Base-by-base conservation (phyloP, 2,797 vertebrate genomes). In the Lateolabrax maculatus region DNA sequence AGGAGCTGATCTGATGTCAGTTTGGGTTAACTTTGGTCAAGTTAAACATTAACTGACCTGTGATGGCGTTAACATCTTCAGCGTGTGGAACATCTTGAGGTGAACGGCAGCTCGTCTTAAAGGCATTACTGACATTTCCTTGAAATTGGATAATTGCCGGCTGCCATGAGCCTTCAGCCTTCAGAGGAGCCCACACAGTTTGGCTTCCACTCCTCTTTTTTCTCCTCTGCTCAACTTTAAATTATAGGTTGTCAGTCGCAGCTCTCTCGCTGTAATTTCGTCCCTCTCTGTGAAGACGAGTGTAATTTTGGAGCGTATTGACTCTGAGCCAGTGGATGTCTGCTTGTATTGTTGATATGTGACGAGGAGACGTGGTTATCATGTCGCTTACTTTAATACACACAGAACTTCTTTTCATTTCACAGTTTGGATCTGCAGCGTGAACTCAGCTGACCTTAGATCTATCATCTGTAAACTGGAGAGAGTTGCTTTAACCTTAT, bases 211-310 rank as follows among this genome's bases (percentile, higher is more conserved):
- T 83, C 56, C 11, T 79, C 84, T 76, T 88, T 96, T 96, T 77
- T 71, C 75, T 83, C 77, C 55, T 95, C 96, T 94, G 94, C 95
- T 96, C 94, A 94, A 93, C 96, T 96, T 96, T 93, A 97, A 98
- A 98, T 97, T 96, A 97, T 89, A 96, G 84, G 95, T 96, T 98
- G 97, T 97, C 96, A 95, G 95, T 95, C 93, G 95, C 94, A 95
- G 95, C 96, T 94, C 96, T 96, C 96, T 92, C 93, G 94, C 96
- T 96, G 94, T 97, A 96, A 97, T 97, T 97, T 96, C 88, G 96
- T 96, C 95, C 96, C 95, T 96, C 95, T 95, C 96, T 95, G 93
- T 95, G 94, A 95, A 95, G 96, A 94, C 95, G 91, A 95, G 93
- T 97, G 95, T 97, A 96, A 97, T 97, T 97, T 96, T 95, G 96